Conservation (phyloP, 37 sponge, comb jelly and placozoan species). For the Spongilla lacustris region DNA sequence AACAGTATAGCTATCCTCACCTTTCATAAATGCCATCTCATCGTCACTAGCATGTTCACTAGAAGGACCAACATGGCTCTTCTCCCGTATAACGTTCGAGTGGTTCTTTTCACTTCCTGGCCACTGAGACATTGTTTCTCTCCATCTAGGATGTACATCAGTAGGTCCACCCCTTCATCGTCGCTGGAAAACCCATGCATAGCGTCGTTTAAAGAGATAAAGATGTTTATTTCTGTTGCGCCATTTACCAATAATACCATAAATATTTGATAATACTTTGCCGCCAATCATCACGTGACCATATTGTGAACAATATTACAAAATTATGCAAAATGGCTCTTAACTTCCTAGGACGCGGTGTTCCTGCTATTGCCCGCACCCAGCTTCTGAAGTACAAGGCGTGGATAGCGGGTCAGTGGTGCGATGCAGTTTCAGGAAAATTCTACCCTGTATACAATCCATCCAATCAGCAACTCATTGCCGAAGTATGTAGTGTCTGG, state of each 20-base stretch:
- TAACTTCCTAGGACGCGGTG: constrained; percentile 17
- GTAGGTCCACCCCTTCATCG: constrained; percentile 7
- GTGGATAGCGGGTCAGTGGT: constrained; percentile 76
- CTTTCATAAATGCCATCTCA: neutral
- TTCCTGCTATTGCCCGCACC: constrained; percentile 17
- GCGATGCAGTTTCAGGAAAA: constrained; percentile 17
- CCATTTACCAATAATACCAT: too few relatives aligned
- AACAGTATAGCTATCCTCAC: neutral
- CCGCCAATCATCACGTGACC: neutral
- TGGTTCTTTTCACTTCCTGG: neutral
- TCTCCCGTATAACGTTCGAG: neutral
- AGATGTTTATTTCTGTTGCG: too few relatives aligned
- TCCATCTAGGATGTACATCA: neutral
- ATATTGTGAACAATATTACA: too few relatives aligned
- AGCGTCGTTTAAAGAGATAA: neutral
- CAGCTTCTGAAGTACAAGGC: constrained; percentile 46
- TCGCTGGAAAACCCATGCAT: neutral
- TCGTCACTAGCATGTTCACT: neutral
- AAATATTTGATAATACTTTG: too few relatives aligned
- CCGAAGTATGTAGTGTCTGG: constrained; percentile 31
- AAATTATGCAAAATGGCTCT: neutral
- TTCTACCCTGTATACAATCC: constrained; percentile 72
- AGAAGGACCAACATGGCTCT: neutral
- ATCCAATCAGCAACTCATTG: constrained; percentile 57
- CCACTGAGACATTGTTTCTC: neutral